These are phyloP conservation scores for Lagopus muta DNA, from an alignment of 2,113 vertebrate species.

Conservation along the genomic window DNA sequence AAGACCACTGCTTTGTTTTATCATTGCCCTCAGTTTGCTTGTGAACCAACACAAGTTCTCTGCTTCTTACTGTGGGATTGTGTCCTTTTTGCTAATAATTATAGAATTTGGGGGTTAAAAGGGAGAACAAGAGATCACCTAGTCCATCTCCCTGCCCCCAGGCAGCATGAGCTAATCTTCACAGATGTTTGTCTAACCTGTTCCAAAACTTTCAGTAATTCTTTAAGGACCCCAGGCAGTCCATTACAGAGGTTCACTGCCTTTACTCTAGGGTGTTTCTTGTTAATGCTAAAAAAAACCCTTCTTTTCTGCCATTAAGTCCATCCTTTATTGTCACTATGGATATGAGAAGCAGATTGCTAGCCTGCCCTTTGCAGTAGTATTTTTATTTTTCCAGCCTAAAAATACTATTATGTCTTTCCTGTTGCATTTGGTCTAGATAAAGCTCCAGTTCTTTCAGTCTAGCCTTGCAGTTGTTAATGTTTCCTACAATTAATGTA, in stretches of 20 bases:
- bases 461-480: accelerated
- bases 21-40: background rate
- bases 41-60: background rate
- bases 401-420: background rate
- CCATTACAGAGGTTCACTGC: conserved; percentile 1
- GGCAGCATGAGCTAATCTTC: conserved; percentile 59
- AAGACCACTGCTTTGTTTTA: background rate
- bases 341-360: conserved; percentile 16
- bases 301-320: background rate
- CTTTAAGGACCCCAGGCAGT: conserved; percentile 45
- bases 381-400: background rate
- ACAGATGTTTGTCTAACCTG: conserved; percentile 59
- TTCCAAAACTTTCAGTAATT: conserved; percentile 45
- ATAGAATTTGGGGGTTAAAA: conserved; percentile 40
- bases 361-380: conserved; percentile 14
- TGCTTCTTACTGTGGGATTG: background rate
- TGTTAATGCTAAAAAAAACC: conserved; percentile 1
- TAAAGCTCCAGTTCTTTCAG: background rate
- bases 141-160: conserved; percentile 47
- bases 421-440: background rate
- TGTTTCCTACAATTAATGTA: background rate
- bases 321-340: conserved; percentile 17
- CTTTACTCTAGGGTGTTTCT: conserved; percentile 23
- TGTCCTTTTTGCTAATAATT: background rate
- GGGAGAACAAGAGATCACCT: background rate